phyloP scores from a whole-genome alignment of 2,888 invertebrate genomes.

The Beris chalybata region DNA sequence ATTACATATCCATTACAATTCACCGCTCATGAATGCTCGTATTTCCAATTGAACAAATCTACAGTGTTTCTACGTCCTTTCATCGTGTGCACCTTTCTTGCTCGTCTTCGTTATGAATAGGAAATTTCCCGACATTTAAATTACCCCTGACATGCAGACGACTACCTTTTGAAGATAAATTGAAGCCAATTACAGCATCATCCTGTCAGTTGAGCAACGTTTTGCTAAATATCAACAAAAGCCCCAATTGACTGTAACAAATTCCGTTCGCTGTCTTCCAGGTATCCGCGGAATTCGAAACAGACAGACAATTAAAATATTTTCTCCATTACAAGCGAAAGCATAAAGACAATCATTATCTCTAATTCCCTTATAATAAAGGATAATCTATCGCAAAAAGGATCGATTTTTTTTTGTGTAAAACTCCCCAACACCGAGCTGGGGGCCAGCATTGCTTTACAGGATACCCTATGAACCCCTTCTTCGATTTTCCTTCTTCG shows the following conservation, averaged over 20 bases:
- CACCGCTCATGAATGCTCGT: too few relatives aligned
- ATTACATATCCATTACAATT: too few relatives aligned
- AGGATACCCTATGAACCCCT: too few relatives aligned
- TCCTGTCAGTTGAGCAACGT: conserved; percentile 22
- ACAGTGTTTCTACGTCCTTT: too few relatives aligned
- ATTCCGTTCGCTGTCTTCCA: conserved; percentile 8
- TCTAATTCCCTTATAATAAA: conserved; percentile 35
- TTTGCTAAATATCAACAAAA: conserved; percentile 33
- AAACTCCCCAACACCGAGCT: background rate
- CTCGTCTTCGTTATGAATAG: too few relatives aligned
- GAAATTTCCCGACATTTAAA: too few relatives aligned
- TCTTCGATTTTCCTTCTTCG: too few relatives aligned
- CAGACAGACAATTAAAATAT: conserved; percentile 29
- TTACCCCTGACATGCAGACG: background rate
- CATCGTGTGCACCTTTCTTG: too few relatives aligned
- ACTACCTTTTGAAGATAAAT: background rate
- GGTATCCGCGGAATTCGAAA: conserved; percentile 27
- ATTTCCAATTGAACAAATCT: too few relatives aligned
- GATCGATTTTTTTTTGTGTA: conserved; percentile 29
- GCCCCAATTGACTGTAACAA: conserved; percentile 34
- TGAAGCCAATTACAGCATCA: conserved; percentile 31
- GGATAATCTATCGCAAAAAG: conserved; percentile 32
- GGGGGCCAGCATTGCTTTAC: too few relatives aligned
- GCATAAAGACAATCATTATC: conserved; percentile 29
- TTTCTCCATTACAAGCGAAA: conserved; percentile 12